phyloP scores from a whole-genome alignment of 1,140 invertebrate genomes.

The Leucophenga varia region DNA sequence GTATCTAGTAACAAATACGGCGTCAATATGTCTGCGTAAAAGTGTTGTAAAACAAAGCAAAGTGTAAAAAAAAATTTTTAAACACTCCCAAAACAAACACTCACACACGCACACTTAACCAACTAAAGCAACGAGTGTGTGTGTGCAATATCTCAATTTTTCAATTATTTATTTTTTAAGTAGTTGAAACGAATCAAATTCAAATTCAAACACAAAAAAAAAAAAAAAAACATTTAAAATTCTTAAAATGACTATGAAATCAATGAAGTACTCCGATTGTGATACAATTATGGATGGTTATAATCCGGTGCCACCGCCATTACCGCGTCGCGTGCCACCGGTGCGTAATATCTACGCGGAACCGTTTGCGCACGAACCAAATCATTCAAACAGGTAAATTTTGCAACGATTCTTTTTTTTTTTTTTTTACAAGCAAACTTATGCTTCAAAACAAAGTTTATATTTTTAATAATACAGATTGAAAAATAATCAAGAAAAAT shows the following conservation, averaged over 20 bases:
- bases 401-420: conserved; percentile 1
- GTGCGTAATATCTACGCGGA: conserved; percentile 61
- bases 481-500: no score
- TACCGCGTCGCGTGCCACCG: conserved; percentile 58
- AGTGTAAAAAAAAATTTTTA: no score
- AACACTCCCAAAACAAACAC: not conserved
- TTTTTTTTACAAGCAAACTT: conserved; percentile 16
- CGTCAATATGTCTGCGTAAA: no score
- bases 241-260: conserved; percentile 56
- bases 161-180: no score
- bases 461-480: no score
- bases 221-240: conserved; percentile 18
- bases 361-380: conserved; percentile 61
- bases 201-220: conserved; percentile 24
- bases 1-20: no score
- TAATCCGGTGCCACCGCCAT: conserved; percentile 59
- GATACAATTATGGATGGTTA: conserved; percentile 61
- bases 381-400: conserved; percentile 55
- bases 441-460: conserved; percentile 1
- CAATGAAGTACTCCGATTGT: conserved; percentile 58
- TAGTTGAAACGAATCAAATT: no score
- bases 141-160: no score
- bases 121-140: conserved; percentile 1
- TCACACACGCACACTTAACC: not conserved
- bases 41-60: no score